phyloP scores from a whole-genome alignment of 2,888 invertebrate species.

The Microctonus aethiopoides region DNA sequence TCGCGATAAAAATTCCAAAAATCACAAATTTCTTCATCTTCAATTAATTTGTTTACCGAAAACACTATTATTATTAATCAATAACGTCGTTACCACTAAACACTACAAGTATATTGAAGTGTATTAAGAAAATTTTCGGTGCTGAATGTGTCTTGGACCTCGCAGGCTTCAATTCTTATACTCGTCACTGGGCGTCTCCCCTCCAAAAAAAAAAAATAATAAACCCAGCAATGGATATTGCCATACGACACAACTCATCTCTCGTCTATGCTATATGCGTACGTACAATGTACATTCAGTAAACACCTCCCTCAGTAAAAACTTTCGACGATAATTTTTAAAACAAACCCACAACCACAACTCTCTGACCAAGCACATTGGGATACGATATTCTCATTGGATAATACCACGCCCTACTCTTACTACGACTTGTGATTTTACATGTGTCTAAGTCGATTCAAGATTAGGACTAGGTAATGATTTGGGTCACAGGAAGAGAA shows the following conservation, averaged over 20 bases:
- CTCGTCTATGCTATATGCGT: constrained; percentile 46
- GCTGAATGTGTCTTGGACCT: constrained; percentile 63
- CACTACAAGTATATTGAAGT: constrained; percentile 25
- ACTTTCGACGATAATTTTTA: constrained; percentile 66
- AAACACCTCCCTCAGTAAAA: constrained; percentile 46
- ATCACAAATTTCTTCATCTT: constrained; percentile 67
- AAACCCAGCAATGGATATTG: too few species aligned
- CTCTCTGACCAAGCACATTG: not conserved
- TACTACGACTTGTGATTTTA: constrained; percentile 13
- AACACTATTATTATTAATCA: not conserved
- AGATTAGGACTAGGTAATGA: constrained; percentile 34
- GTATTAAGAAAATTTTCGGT: constrained; percentile 62
- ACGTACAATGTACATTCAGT: constrained; percentile 20
- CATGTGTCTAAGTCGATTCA: constrained; percentile 26
- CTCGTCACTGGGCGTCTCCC: constrained; percentile 52
- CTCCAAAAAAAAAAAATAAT: constrained; percentile 33
- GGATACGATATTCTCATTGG: constrained; percentile 19
- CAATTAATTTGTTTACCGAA: not conserved
- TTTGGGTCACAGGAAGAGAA: constrained; percentile 41
- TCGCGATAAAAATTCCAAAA: constrained; percentile 56
- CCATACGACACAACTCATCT: constrained; percentile 41
- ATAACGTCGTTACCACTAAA: constrained; percentile 26
- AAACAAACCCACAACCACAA: constrained; percentile 56
- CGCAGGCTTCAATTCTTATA: constrained; percentile 64
- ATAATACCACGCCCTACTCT: constrained; percentile 25